These are phyloP conservation scores for Meles meles DNA, from an alignment of 2,113 vertebrate species.

Conservation along the genomic window DNA sequence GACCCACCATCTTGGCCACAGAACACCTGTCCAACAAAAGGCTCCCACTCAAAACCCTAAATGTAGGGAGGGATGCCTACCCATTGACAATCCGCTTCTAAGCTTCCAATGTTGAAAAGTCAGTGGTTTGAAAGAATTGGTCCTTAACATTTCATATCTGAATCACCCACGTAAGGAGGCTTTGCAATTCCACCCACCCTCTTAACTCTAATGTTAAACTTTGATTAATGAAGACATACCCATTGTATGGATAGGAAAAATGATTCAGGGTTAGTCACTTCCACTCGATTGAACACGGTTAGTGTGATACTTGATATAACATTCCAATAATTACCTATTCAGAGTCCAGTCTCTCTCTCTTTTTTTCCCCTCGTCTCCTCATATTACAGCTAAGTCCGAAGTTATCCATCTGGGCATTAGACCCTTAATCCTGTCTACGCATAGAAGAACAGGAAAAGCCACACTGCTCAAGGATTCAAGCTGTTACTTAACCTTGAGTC, in stretches of 20 bases:
- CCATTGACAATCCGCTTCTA: background rate
- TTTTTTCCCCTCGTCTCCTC: background rate
- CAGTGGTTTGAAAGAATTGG: background rate
- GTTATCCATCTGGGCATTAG: slow-evolving; percentile 42
- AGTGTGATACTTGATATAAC: background rate
- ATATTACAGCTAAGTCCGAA: background rate
- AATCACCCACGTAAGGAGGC: background rate
- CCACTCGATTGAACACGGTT: background rate
- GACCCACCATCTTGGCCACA: background rate
- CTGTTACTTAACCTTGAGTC: slow-evolving; percentile 58
- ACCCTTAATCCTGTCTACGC: slow-evolving; percentile 43
- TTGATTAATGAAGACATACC: background rate
- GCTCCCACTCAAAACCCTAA: fast-evolving
- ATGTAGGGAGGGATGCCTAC: background rate
- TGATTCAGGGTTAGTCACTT: background rate
- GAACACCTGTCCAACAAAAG: too few relatives aligned
- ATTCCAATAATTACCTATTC: background rate
- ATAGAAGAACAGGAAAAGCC: slow-evolving; percentile 6
- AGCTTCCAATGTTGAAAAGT: background rate
- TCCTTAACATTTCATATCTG: background rate
- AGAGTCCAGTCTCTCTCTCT: background rate
- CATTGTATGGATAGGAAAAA: background rate
- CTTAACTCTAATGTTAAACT: background rate
- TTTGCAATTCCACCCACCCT: background rate
- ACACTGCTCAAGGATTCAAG: slow-evolving; percentile 16